A percentile compares a stretch with the other conserved stretches of the same genome.
Conservation (phyloP, 2,797 vertebrate genomes). For the Tympanoctomys barrerae region DNA sequence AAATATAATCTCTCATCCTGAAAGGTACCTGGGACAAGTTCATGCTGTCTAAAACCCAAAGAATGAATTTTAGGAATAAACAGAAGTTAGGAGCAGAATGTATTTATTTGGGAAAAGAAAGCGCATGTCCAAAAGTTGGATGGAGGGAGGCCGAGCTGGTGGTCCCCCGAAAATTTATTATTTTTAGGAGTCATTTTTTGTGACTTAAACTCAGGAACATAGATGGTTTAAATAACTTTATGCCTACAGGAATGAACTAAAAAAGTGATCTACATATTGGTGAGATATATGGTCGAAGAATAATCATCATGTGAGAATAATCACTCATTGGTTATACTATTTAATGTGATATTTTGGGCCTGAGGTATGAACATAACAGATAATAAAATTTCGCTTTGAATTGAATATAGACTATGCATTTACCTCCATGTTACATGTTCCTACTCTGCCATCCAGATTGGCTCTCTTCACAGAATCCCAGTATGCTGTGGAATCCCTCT, state of each 20-base stretch:
- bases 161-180: background rate
- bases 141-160: no score
- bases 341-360: background rate
- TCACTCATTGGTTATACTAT: background rate
- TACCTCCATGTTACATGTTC: background rate
- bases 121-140: no score
- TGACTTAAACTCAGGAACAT: background rate
- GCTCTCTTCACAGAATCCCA: background rate
- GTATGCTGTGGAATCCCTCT: background rate
- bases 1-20: no score
- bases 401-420: background rate
- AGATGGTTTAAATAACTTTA: slow-evolving; percentile 16
- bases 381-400: background rate
- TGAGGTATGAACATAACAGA: background rate
- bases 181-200: background rate
- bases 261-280: background rate
- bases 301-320: background rate
- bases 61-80: no score
- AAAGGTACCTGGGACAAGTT: no score
- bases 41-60: no score
- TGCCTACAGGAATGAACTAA: background rate
- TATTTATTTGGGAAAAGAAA: no score
- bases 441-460: background rate
- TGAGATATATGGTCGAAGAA: background rate
- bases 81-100: no score